Base-by-base conservation (phyloP, 2,797 vertebrate species). In the Gallinago stenura region DNA sequence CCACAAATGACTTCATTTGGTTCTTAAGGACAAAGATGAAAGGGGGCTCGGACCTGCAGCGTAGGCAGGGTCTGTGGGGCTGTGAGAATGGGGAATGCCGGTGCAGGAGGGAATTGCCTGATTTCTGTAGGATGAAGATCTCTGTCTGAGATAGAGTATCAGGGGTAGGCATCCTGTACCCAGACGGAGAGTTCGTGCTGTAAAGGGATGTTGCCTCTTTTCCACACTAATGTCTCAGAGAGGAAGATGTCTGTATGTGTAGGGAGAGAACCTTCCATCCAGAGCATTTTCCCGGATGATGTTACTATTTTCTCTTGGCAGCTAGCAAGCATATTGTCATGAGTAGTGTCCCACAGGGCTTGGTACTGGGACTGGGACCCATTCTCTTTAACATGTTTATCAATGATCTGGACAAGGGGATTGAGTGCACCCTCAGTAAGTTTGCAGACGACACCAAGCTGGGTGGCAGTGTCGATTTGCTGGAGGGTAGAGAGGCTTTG, bases 201-300 rank as follows among this genome's bases (percentile, higher is more conserved):
- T 76, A 22, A 21, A 10, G 21, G 19, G 35, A 2, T 37, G 10
- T 5, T 54, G 39, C 12, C 26, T 35, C 21, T 68, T 33, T 39
- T 24, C 73, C 54, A 10, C 48, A 2, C 28, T 13, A 6, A 0
- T 20, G 0, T 10, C 18, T 80, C 3, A 0, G 28, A 53, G 25
- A 31, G 30, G 37, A 70, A 70, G 26, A 15, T 1, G 6, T 15
- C 39, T 65, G 26, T 3, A 0, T 0, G 19, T 77, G 30, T 25
- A 21, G 1, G 15, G 72, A 1, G 20, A 70, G 69, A 35, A 17
- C 15, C n/a, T 26, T 53, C 15, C 22, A 1, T 26, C 43, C 8
- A 6, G 43, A 35, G 1, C 0, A 0, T 76, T 37, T 53, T 85
- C 12, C 53, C 69, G n/a, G n/a, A 13, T 54, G 10, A 13, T 5